Percentiles rank a stretch among this genome's conserved stretches.
phyloP scores from a whole-genome alignment of 2,113 vertebrate genomes.

The Oryzias javanicus region DNA sequence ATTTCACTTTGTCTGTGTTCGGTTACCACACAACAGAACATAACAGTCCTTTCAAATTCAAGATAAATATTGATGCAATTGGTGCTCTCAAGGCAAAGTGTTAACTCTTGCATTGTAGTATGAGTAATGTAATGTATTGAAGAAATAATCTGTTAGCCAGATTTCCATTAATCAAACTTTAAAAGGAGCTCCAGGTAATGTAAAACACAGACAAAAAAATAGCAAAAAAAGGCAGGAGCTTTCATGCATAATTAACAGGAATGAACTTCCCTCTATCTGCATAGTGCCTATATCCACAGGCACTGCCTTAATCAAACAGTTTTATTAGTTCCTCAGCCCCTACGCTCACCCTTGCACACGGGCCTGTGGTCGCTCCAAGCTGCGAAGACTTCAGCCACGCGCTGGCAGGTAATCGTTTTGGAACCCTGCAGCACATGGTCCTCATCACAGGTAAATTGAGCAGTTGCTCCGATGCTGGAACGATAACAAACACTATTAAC shows the following conservation, averaged over 20 bases:
- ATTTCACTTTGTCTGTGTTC: too few relatives aligned
- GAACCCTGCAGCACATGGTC: constrained; percentile 96
- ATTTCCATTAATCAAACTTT: constrained; percentile 66
- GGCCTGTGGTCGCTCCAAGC: constrained; percentile 98
- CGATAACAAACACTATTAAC: constrained; percentile 56
- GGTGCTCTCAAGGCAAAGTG: constrained; percentile 18
- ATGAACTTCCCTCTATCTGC: constrained; percentile 63
- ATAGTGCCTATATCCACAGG: constrained; percentile 58
- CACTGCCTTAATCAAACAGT: constrained; percentile 66
- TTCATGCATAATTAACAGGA: constrained; percentile 72
- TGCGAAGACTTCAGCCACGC: constrained; percentile 94
- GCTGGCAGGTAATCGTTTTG: constrained; percentile 95
- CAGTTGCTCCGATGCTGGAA: constrained; percentile 86
- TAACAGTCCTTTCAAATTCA: constrained; percentile 11
- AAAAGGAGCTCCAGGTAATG: constrained; percentile 60
- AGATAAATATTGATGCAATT: constrained; percentile 35
- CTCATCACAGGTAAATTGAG: constrained; percentile 93
- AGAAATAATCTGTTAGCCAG: constrained; percentile 50
- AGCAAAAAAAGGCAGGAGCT: constrained; percentile 35
- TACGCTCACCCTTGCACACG: constrained; percentile 91
- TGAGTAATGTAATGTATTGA: constrained; percentile 51
- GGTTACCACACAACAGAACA: constrained; percentile 37
- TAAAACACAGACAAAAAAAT: constrained; percentile 47
- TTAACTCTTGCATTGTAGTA: constrained; percentile 41
- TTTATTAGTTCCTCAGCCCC: constrained; percentile 58